These are phyloP conservation scores for Myiotriccus ornatus DNA, from an alignment of 2,797 vertebrate species.

Conservation along the genomic window DNA sequence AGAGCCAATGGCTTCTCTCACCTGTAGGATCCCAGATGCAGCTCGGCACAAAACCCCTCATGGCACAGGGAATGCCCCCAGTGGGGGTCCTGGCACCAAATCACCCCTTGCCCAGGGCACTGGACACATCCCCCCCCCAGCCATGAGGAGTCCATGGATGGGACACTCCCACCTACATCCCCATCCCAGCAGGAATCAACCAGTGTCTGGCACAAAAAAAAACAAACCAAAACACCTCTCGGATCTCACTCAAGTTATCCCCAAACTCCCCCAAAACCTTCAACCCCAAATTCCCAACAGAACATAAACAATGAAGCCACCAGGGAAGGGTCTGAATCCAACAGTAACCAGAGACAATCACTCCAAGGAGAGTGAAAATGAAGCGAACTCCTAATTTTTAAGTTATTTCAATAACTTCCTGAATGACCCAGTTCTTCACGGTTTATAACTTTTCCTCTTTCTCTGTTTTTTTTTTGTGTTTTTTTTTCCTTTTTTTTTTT, in stretches of 20 bases:
- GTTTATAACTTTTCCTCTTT: constrained; percentile 18
- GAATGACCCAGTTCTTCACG: constrained; percentile 20
- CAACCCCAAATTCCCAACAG: not conserved
- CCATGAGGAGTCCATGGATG: rapidly evolving
- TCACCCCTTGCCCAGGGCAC: not conserved
- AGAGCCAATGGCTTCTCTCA: rapidly evolving
- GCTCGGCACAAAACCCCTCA: not conserved
- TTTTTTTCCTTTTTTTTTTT: not conserved
- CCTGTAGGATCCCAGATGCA: not conserved
- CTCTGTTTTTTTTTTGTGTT: rapidly evolving
- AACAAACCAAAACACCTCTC: rapidly evolving
- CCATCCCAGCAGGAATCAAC: rapidly evolving
- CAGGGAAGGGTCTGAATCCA: not conserved
- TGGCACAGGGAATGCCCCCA: rapidly evolving
- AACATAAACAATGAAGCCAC: rapidly evolving
- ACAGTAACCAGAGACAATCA: not conserved
- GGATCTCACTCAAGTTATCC: rapidly evolving
- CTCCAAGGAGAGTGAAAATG: not conserved
- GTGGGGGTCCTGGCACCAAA: rapidly evolving
- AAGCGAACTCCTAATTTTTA: not conserved
- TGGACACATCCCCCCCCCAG: rapidly evolving
- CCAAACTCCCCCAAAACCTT: not conserved
- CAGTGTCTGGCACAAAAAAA: rapidly evolving
- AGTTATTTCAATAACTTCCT: constrained; percentile 34
- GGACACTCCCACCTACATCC: not conserved